Conservation (phyloP, 2,797 vertebrate genomes). For the Bufotes viridis region DNA sequence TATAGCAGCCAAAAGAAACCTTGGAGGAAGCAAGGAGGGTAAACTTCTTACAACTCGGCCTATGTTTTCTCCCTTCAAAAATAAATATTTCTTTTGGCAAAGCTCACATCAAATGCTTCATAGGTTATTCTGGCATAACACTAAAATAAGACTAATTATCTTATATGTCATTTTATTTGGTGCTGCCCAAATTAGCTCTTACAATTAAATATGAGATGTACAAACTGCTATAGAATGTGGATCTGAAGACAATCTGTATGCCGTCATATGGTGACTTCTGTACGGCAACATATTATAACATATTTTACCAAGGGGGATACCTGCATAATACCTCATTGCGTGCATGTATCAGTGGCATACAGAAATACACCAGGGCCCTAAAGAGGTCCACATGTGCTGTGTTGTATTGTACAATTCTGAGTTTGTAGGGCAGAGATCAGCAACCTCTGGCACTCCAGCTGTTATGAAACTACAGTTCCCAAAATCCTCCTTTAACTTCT, state of each 20-base stretch:
- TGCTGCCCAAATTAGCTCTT: conserved; percentile 47
- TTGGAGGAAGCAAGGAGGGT: conserved; percentile 71
- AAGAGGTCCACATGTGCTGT: no score
- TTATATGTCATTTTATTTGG: conserved; percentile 34
- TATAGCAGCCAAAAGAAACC: conserved; percentile 75
- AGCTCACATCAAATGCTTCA: conserved; percentile 66
- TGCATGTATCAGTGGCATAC: no score
- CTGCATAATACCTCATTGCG: no score
- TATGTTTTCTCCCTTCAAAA: conserved; percentile 70
- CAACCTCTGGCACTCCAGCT: no score
- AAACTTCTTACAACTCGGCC: conserved; percentile 72
- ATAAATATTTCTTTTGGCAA: conserved; percentile 81
- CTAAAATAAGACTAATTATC: conserved; percentile 65
- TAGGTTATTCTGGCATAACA: conserved; percentile 70
- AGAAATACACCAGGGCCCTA: no score
- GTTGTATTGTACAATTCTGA: no score
- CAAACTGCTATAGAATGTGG: background rate
- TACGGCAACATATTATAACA: background rate
- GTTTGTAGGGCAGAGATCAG: no score
- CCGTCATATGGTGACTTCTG: background rate
- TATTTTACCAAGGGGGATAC: background rate
- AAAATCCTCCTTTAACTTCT: no score
- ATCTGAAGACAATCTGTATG: background rate
- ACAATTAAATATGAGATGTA: conserved; percentile 17
- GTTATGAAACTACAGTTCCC: no score